Evolutionary conservation across 2,113 vertebrate species (phyloP).

Genomic region (Hippocampus guttulatus): DNA sequence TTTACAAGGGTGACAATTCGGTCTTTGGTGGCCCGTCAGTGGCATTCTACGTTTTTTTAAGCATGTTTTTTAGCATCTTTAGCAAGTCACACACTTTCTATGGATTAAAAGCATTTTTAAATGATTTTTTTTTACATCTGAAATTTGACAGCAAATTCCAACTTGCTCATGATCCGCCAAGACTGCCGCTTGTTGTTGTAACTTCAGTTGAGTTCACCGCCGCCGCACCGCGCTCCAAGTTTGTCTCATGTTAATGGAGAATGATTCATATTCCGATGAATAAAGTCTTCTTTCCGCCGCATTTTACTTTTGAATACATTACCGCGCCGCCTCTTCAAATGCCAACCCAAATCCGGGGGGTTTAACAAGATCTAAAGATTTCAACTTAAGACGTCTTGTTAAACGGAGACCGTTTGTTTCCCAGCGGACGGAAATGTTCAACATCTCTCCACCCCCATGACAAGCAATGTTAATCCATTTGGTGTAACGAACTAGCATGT

Average conservation of each 20-base stretch:
- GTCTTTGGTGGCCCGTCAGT: too few species aligned
- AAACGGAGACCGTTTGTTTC: constrained; percentile 69
- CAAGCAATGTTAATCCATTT: constrained; percentile 78
- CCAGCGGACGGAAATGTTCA: constrained; percentile 72
- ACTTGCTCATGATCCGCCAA: too few species aligned
- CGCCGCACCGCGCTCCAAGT: too few species aligned
- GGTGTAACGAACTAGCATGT: constrained; percentile 77
- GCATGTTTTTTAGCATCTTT: too few species aligned
- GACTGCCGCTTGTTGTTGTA: too few species aligned
- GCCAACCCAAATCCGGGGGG: neutral
- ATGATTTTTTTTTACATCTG: too few species aligned
- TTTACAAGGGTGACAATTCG: too few species aligned
- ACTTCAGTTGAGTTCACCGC: too few species aligned
- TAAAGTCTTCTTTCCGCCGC: neutral
- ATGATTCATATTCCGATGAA: neutral
- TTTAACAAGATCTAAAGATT: constrained; percentile 57
- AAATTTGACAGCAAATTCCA: too few species aligned
- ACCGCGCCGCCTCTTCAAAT: neutral
- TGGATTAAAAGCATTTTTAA: too few species aligned
- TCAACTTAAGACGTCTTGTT: constrained; percentile 66
- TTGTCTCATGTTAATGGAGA: constrained; percentile 22
- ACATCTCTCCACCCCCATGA: constrained; percentile 73
- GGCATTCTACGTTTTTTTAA: too few species aligned
- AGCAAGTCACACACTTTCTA: too few species aligned
- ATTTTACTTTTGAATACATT: constrained; percentile 1